phyloP scores from a whole-genome alignment of 1,140 invertebrate genomes.

The Panulirus ornatus region DNA sequence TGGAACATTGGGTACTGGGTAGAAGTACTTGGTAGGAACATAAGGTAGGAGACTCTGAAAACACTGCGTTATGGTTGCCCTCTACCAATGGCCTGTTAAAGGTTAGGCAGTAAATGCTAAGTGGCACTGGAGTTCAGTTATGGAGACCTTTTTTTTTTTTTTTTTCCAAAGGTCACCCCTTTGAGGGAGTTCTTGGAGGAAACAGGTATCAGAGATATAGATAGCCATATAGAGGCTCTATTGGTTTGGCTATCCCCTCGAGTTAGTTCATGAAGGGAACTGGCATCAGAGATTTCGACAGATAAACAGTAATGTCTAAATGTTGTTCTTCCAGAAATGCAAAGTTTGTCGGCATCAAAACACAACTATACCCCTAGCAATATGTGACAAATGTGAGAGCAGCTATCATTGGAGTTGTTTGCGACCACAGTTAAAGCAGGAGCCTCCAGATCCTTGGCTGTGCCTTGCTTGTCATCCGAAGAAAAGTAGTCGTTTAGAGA shows the following conservation, averaged over 20 bases:
- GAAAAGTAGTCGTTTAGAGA: conserved; percentile 1
- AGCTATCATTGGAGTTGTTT: conserved; percentile 80
- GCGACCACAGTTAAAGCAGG: conserved; percentile 77
- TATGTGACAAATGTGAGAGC: conserved; percentile 80
- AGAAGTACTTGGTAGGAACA: no score
- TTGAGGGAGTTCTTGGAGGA: no score
- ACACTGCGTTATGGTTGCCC: no score
- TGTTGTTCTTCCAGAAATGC: conserved; percentile 78
- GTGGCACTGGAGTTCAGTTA: neutral
- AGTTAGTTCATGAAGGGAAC: neutral
- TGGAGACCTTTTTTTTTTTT: neutral
- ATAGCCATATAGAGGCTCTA: no score
- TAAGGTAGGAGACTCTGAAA: no score
- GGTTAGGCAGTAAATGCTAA: no score
- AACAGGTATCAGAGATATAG: no score
- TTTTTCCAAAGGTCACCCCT: no score
- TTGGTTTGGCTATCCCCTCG: neutral
- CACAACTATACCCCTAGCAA: conserved; percentile 77
- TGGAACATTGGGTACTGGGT: no score
- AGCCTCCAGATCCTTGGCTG: conserved; percentile 79
- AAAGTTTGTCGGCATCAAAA: conserved; percentile 79
- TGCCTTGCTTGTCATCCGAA: conserved; percentile 77
- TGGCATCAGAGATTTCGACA: no score
- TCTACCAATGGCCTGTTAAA: no score
- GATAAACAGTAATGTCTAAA: no score